Percentiles rank a stretch among this genome's conserved stretches.
Conservation (phyloP, 1,140 invertebrate genomes). For the Drosophila tsacasi region DNA sequence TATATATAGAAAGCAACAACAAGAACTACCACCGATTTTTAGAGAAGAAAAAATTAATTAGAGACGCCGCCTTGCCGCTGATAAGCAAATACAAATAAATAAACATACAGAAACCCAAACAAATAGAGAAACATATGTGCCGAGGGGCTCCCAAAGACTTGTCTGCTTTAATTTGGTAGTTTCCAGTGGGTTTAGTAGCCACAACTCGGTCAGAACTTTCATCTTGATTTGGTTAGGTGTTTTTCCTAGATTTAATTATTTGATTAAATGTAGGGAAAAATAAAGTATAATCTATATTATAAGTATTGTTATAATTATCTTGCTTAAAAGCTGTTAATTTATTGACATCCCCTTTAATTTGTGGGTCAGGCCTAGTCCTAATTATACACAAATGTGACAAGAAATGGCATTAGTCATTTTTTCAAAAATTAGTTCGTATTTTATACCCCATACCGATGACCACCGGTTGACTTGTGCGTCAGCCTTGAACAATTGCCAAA, state of each 20-base stretch:
- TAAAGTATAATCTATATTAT: no score
- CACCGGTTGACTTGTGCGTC: conserved; percentile 48
- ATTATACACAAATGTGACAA: conserved; percentile 15
- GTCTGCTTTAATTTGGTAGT: conserved; percentile 19
- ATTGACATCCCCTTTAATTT: conserved; percentile 3
- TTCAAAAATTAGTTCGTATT: conserved; percentile 8
- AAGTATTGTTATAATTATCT: background rate
- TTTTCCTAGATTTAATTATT: background rate
- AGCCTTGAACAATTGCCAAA: conserved; percentile 80
- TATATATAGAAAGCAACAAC: conserved; percentile 2
- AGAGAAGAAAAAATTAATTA: conserved; percentile 72
- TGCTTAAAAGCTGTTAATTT: background rate
- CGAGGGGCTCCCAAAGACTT: conserved; percentile 2
- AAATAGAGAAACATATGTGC: conserved; percentile 41
- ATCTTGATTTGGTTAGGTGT: conserved; percentile 42
- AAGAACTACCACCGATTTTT: conserved; percentile 23
- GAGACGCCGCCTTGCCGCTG: conserved; percentile 59
- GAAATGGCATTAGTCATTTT: conserved; percentile 28
- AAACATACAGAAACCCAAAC: conserved; percentile 49
- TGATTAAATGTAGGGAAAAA: background rate
- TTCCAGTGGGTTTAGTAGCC: conserved; percentile 1
- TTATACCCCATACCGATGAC: conserved; percentile 5
- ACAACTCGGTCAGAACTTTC: conserved; percentile 63
- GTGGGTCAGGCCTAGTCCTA: conserved; percentile 22
- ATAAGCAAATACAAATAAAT: conserved; percentile 76